phyloP scores from a whole-genome alignment of 2,888 invertebrate genomes.

The Mythimna lalbum region DNA sequence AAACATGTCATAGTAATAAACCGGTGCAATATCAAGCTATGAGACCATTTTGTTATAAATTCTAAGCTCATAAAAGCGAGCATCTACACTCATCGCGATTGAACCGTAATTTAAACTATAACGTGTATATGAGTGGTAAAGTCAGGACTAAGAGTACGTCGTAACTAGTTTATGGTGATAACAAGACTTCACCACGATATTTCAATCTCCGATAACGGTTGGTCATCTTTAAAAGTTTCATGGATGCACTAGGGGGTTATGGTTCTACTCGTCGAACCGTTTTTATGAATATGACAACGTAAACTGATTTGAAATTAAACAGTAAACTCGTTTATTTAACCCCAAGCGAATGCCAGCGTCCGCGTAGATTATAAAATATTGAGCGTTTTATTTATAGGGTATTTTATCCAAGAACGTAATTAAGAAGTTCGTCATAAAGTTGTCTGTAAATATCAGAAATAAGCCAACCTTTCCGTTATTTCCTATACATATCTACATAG shows the following conservation, averaged over 20 bases:
- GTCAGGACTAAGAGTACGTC: slow-evolving; percentile 66
- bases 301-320: slow-evolving; percentile 9
- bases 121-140: slow-evolving; percentile 61
- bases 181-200: slow-evolving; percentile 64
- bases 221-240: slow-evolving; percentile 73
- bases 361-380: no score
- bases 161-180: slow-evolving; percentile 80
- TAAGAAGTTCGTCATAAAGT: no score
- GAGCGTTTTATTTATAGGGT: no score
- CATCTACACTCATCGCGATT: slow-evolving; percentile 49
- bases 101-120: slow-evolving; percentile 63
- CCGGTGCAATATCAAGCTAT: slow-evolving; percentile 23
- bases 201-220: slow-evolving; percentile 67
- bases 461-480: no score
- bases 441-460: no score
- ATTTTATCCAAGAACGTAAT: no score
- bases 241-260: slow-evolving; percentile 49
- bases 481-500: no score
- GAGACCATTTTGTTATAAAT: slow-evolving; percentile 41
- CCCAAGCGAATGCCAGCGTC: no score
- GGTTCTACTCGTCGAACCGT: background rate
- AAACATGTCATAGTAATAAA: slow-evolving; percentile 11
- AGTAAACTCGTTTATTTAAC: background rate
- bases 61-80: slow-evolving; percentile 42
- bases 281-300: slow-evolving; percentile 20